Conservation (phyloP, 2,797 vertebrate species). For the Galagoides demidoff region DNA sequence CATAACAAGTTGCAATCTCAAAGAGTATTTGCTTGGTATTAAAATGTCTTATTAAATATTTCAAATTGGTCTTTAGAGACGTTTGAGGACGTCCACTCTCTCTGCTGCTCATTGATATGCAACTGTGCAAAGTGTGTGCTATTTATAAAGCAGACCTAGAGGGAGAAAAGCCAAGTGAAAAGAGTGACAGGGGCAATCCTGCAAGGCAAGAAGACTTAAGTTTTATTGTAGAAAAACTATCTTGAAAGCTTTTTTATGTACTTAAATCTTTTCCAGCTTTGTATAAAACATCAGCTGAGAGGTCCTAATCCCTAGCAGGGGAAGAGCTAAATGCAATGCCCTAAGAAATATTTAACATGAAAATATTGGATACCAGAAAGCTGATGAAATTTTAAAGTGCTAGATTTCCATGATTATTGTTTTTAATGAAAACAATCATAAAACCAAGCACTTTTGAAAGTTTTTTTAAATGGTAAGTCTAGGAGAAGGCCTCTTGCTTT, state of each 20-base stretch:
- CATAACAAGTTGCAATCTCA: constrained; percentile 74
- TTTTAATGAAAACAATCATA: constrained; percentile 17
- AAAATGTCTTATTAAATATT: constrained; percentile 82
- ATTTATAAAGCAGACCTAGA: constrained; percentile 3
- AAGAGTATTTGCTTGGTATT: constrained; percentile 73
- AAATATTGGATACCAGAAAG: constrained; percentile 35
- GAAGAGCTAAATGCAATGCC: background rate
- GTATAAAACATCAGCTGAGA: constrained; percentile 62
- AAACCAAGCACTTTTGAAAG: background rate
- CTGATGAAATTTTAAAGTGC: background rate
- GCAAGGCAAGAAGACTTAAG: constrained; percentile 9
- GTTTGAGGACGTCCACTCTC: constrained; percentile 28
- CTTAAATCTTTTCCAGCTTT: constrained; percentile 44
- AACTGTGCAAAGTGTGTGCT: constrained; percentile 24
- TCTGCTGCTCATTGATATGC: constrained; percentile 63
- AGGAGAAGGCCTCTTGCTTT: background rate
- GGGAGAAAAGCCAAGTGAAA: background rate
- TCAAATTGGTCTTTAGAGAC: constrained; percentile 76
- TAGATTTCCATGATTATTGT: background rate
- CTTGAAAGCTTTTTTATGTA: constrained; percentile 30
- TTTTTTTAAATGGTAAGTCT: background rate
- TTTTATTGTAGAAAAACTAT: constrained; percentile 55
- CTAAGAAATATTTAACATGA: constrained; percentile 30
- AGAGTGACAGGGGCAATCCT: constrained; percentile 25
- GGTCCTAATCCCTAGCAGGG: constrained; percentile 24